These are phyloP conservation scores for Ostrea edulis DNA, from an alignment of 1,140 invertebrate species.

Conservation along the genomic window DNA sequence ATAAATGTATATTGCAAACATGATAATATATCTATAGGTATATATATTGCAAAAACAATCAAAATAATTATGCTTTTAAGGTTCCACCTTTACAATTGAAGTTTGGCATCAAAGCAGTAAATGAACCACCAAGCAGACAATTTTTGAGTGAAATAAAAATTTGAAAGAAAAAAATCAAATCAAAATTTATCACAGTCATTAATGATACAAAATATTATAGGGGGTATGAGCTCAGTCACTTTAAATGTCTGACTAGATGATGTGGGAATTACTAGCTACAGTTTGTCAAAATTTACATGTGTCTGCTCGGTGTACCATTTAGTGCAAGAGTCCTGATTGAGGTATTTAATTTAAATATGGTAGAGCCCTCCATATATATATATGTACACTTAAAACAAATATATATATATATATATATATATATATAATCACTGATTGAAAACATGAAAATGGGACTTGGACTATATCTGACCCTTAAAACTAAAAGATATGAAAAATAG, in stretches of 20 bases:
- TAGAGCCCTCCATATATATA: constrained; percentile 28
- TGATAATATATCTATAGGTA: constrained; percentile 17
- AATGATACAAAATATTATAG: neutral
- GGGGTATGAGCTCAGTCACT: neutral
- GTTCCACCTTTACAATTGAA: neutral
- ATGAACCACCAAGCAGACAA: neutral
- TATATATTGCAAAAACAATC: constrained; percentile 32
- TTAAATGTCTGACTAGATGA: neutral
- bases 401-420: neutral
- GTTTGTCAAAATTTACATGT: neutral
- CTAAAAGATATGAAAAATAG: neutral
- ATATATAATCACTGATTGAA: constrained; percentile 35
- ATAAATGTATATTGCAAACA: constrained; percentile 38
- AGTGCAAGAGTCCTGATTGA: neutral
- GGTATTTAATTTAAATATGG: constrained; percentile 31
- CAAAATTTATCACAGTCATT: constrained; percentile 9
- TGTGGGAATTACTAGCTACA: neutral
- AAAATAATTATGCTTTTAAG: constrained; percentile 6
- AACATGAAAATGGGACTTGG: constrained; percentile 16
- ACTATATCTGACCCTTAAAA: neutral
- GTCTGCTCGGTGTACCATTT: neutral
- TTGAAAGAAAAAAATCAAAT: neutral
- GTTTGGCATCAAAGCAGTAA: neutral
- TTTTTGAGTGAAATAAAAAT: neutral
- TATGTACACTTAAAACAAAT: constrained; percentile 5